A percentile compares a stretch with the other conserved stretches of the same genome.
Conservation (phyloP, 2,797 vertebrate genomes). For the Danionella dracula region DNA sequence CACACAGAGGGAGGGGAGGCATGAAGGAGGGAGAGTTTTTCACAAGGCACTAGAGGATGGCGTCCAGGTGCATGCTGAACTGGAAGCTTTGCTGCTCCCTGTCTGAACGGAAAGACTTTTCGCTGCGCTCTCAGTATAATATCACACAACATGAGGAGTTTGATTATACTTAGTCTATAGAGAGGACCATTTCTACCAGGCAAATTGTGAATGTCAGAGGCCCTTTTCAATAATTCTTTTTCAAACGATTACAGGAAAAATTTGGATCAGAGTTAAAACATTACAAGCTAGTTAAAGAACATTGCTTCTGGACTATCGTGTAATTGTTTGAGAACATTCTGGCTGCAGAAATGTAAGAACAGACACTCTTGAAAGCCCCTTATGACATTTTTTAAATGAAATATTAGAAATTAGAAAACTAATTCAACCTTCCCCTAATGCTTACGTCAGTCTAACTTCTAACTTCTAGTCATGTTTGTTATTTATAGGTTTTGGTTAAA, state of each 20-base stretch:
- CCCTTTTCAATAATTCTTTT: slow-evolving; percentile 10
- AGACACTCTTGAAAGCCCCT: too few relatives aligned
- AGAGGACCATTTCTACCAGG: slow-evolving; percentile 19
- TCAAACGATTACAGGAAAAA: neutral
- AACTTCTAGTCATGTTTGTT: too few relatives aligned
- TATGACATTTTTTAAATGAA: too few relatives aligned
- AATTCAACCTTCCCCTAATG: too few relatives aligned
- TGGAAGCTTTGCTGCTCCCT: slow-evolving; percentile 34
- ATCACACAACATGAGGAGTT: slow-evolving; percentile 15
- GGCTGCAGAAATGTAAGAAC: too few relatives aligned
- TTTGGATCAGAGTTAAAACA: neutral
- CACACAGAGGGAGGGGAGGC: slow-evolving; percentile 49
- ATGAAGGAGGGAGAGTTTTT: slow-evolving; percentile 40
- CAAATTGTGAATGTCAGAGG: slow-evolving; percentile 19
- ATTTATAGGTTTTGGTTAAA: too few relatives aligned
- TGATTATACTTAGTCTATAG: slow-evolving; percentile 17
- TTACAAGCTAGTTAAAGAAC: too few relatives aligned
- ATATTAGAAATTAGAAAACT: too few relatives aligned
- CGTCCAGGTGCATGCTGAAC: slow-evolving; percentile 39
- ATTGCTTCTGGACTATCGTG: too few relatives aligned
- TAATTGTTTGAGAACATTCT: too few relatives aligned
- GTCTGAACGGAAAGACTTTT: slow-evolving; percentile 6
- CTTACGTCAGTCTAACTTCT: too few relatives aligned
- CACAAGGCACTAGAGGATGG: slow-evolving; percentile 40
- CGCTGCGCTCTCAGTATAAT: slow-evolving; percentile 11